Conservation (phyloP, 2,113 vertebrate species). For the Tylochromis polylepis region DNA sequence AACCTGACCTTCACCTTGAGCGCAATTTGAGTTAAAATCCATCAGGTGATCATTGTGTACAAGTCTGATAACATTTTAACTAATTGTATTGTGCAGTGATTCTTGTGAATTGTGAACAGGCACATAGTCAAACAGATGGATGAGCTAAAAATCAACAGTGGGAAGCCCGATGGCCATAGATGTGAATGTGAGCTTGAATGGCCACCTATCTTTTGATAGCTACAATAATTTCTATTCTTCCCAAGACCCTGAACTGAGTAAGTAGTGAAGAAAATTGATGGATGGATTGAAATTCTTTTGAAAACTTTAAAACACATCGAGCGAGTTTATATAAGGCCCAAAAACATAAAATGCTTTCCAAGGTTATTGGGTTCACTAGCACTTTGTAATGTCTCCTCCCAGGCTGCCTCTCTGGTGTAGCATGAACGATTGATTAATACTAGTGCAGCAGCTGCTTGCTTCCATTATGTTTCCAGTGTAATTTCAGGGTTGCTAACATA, state of each 20-base stretch:
- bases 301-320: not conserved
- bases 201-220: fast-evolving
- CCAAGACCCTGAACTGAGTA: not conserved
- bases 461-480: not conserved
- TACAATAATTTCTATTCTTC: not conserved
- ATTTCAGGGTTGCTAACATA: not conserved
- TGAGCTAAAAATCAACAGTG: not conserved
- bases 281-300: not conserved
- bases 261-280: not conserved
- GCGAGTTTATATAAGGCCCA: not conserved
- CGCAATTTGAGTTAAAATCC: not conserved
- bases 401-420: not conserved
- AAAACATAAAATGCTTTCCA: not conserved
- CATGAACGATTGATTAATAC: not conserved
- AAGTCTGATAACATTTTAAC: not conserved
- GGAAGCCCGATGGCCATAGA: not conserved
- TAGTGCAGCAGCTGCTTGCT: constrained; percentile 1
- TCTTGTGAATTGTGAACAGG: not conserved
- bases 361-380: not conserved
- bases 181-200: not conserved
- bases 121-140: not conserved
- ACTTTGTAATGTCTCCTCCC: not conserved
- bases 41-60: not conserved
- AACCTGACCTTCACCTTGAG: not conserved
- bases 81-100: not conserved